Evolutionary conservation across 2,888 invertebrate species (phyloP).

Genomic region (Siphlonurus alternatus): DNA sequence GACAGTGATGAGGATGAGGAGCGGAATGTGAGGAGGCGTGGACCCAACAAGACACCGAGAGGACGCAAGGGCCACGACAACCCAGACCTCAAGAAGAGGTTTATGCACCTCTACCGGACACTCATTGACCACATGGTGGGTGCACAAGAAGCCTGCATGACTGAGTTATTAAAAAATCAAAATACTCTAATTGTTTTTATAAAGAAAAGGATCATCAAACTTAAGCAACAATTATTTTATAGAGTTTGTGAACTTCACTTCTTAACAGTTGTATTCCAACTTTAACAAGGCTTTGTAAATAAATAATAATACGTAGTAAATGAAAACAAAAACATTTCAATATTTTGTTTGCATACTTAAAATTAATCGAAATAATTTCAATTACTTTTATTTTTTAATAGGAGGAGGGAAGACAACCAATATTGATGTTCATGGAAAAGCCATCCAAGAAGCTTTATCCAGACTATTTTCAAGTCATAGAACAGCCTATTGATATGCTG

Average conservation of each 20-base stretch:
- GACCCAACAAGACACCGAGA: slow-evolving; percentile 14
- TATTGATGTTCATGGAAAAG: slow-evolving; percentile 88
- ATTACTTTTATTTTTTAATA: too few species aligned
- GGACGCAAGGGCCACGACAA: not conserved
- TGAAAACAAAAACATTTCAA: too few species aligned
- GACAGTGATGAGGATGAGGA: slow-evolving; percentile 32
- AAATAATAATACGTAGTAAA: too few species aligned
- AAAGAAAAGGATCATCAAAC: too few species aligned
- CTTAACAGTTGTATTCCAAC: too few species aligned
- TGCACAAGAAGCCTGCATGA: slow-evolving; percentile 14
- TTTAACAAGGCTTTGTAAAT: too few species aligned
- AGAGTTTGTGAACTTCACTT: too few species aligned
- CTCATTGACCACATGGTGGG: slow-evolving; percentile 47
- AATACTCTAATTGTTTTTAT: too few species aligned
- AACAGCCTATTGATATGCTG: slow-evolving; percentile 86
- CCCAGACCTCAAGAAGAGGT: slow-evolving; percentile 53
- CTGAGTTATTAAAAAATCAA: not conserved
- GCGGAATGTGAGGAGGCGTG: slow-evolving; percentile 16
- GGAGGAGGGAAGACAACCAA: slow-evolving; percentile 66
- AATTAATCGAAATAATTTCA: too few species aligned
- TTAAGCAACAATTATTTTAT: too few species aligned
- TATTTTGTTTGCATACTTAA: too few species aligned
- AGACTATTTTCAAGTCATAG: slow-evolving; percentile 88
- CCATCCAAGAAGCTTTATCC: slow-evolving; percentile 90
- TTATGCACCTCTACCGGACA: slow-evolving; percentile 63